These are phyloP conservation scores for Danio jaintianensis DNA, from an alignment of 2,797 vertebrate genomes.

Conservation along the genomic window DNA sequence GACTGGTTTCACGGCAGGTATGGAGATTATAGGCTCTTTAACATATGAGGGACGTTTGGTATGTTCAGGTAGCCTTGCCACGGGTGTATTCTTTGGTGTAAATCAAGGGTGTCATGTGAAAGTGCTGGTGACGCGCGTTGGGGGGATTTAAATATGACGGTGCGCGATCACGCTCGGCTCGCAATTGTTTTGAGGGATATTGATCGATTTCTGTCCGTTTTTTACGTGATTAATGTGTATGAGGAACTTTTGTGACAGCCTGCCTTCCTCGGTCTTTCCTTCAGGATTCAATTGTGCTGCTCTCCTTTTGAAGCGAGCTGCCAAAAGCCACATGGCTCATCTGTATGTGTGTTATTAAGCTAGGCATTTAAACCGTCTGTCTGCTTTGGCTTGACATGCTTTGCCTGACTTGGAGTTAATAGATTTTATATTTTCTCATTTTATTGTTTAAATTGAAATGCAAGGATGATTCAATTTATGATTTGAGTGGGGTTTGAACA, in stretches of 20 bases:
- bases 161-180: constrained; percentile 19
- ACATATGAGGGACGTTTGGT: not conserved
- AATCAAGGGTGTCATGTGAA: constrained; percentile 45
- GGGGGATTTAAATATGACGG: constrained; percentile 49
- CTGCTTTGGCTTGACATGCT: not conserved
- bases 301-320: constrained; percentile 21
- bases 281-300: not conserved
- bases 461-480: not conserved
- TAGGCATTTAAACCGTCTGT: constrained; percentile 7
- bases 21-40: constrained; percentile 9
- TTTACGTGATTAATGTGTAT: not conserved
- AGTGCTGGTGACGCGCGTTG: constrained; percentile 30
- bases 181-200: not conserved
- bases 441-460: not conserved
- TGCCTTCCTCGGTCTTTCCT: not conserved
- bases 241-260: not conserved
- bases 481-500: no score
- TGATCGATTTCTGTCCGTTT: constrained; percentile 1
- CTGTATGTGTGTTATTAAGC: constrained; percentile 39
- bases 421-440: not conserved
- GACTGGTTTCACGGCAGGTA: constrained; percentile 99
- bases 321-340: constrained; percentile 47
- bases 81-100: constrained; percentile 7
- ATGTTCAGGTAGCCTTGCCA: constrained; percentile 10
- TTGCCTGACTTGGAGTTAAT: not conserved